Conservation (phyloP, 2,797 vertebrate genomes). For the Enteromius viviparus region DNA sequence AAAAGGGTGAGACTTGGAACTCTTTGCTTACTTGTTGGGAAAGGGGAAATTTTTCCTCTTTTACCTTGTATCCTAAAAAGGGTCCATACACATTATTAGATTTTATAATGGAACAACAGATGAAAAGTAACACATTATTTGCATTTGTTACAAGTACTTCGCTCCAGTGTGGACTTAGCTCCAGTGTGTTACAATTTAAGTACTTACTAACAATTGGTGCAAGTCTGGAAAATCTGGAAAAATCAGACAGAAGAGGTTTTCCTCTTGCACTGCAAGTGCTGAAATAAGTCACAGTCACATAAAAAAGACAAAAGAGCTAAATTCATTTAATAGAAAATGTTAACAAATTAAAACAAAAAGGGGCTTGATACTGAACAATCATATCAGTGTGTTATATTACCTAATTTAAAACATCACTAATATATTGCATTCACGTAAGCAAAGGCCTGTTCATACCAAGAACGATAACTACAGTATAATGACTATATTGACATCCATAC, state of each 20-base stretch:
- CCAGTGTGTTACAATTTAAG: neutral
- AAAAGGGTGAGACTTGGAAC: neutral
- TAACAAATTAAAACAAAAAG: constrained; percentile 6
- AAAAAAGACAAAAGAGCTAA: neutral
- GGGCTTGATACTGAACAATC: constrained; percentile 12
- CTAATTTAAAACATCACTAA: constrained; percentile 14
- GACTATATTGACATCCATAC: neutral
- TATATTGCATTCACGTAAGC: neutral
- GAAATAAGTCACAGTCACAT: neutral
- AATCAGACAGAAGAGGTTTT: neutral
- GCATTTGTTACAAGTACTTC: neutral
- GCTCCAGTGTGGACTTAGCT: neutral
- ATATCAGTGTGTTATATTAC: neutral
- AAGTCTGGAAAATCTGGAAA: neutral
- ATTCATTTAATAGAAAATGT: constrained; percentile 43
- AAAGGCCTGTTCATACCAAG: neutral
- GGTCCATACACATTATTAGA: neutral
- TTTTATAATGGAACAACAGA: neutral
- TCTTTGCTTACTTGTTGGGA: neutral
- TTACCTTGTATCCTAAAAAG: neutral
- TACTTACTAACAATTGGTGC: neutral
- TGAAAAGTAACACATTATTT: neutral
- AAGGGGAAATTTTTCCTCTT: neutral
- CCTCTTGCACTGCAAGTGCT: neutral
- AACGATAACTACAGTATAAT: neutral